Percentiles rank a stretch among this genome's conserved stretches.
Conservation (phyloP, 2,888 invertebrate species). For the Polyommatus iphigenia region DNA sequence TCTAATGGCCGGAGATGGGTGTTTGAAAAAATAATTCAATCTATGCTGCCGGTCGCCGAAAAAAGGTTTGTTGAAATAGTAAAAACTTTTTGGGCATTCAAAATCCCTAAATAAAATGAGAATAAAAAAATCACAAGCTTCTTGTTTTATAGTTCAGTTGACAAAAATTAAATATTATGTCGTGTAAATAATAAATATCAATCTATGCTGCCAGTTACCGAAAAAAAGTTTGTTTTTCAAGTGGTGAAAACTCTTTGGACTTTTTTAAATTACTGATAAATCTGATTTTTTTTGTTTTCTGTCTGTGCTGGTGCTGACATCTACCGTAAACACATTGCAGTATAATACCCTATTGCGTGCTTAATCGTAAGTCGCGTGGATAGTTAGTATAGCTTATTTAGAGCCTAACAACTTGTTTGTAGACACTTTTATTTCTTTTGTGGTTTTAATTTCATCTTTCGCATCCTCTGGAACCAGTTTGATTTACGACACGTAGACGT, state of each 20-base stretch:
- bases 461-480: constrained; percentile 29
- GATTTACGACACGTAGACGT: constrained; percentile 23
- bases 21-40: constrained; percentile 12
- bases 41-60: not conserved
- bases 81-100: not conserved
- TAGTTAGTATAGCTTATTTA: constrained; percentile 5
- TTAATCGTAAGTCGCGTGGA: not conserved
- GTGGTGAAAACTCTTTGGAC: not conserved
- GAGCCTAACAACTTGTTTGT: constrained; percentile 19
- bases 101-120: no score
- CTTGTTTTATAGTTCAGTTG: no score
- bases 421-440: constrained; percentile 7
- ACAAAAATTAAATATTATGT: no score
- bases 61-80: not conserved
- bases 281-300: not conserved
- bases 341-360: not conserved
- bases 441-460: constrained; percentile 21
- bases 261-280: not conserved
- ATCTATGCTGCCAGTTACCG: not conserved
- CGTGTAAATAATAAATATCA: no score
- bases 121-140: no score
- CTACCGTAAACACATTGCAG: no score
- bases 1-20: constrained; percentile 7
- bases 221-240: not conserved
- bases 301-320: no score